Evolutionary conservation across 2,888 invertebrate genomes (phyloP).

Genomic region (Entomobrya multifasciata): DNA sequence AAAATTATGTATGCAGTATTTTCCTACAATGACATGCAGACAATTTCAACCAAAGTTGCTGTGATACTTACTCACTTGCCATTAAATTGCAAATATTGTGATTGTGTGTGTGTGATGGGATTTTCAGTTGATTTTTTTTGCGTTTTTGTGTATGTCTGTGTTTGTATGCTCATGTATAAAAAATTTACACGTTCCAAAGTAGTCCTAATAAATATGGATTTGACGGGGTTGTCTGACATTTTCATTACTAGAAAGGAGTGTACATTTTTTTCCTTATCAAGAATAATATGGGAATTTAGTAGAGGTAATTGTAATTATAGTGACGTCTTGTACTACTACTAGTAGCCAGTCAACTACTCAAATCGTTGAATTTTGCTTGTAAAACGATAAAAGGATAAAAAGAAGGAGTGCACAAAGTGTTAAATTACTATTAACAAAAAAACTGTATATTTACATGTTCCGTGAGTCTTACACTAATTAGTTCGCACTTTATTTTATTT

Average conservation of each 20-base stretch:
- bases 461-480: slow-evolving; percentile 18
- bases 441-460: no score
- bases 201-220: slow-evolving; percentile 20
- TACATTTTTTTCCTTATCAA: background rate
- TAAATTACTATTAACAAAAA: background rate
- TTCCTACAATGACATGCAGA: background rate
- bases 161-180: slow-evolving; percentile 24
- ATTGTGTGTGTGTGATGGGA: background rate
- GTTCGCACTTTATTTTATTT: slow-evolving; percentile 7
- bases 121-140: slow-evolving; percentile 16
- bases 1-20: slow-evolving; percentile 47
- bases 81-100: no score
- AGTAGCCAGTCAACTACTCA: slow-evolving; percentile 16
- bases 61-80: no score
- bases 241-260: slow-evolving; percentile 61
- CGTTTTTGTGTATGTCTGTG: no score
- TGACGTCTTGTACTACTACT: slow-evolving; percentile 25
- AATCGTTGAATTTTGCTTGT: background rate
- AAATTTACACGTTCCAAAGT: slow-evolving; percentile 44
- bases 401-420: background rate
- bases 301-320: slow-evolving; percentile 39
- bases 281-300: slow-evolving; percentile 4
- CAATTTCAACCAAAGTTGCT: no score
- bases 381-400: slow-evolving; percentile 2
- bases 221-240: slow-evolving; percentile 47